Evolutionary conservation across 2,888 invertebrate species (phyloP), one percentile per base, ranked within the genome.

Genomic region (Teinopalpus imperialis): DNA sequence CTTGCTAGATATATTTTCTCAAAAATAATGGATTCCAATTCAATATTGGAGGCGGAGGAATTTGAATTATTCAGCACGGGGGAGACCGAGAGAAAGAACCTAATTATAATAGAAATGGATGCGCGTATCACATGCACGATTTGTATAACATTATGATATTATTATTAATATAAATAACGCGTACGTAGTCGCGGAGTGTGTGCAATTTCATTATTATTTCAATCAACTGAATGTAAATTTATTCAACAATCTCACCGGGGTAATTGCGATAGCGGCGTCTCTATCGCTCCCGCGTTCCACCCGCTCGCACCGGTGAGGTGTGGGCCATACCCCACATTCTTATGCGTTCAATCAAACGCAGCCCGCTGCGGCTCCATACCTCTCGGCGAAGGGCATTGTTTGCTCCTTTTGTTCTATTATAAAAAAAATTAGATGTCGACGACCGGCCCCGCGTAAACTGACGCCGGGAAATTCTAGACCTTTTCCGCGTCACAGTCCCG

Each of bases 131-230:
- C 69, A 74, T 72, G 67, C 74, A 65, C 74, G 79, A 78, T 82
- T 81, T 79, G 77, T 79, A 72, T 77, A 80, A 81, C 78, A 82
- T 81, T 81, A 83, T 79, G 75, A 82, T 83, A 82, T 83, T 86
- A 85, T 82, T 87, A 87, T 83, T 85, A 82, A 87, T 87, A 86
- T 87, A 85, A 86, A 86, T 85, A 86, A 81, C 77, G 77, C 76
- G 78, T 76, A 75, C 78, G 78, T 71, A 69, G 76, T 73, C 73
- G 67, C 74, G 66, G 75, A 81, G 81, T 76, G 72, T 81, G 78
- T 81, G 85, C 86, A 87, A 87, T 86, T 86, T 88, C 88, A 87
- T 88, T 87, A 88, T 87, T 88, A 88, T 88, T 88, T 88, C 88
- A 88, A 87, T 88, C 88, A 87, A 83, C 81, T 81, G 77, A 86